Conservation (phyloP, 2,797 vertebrate species). For the Ispidina picta region DNA sequence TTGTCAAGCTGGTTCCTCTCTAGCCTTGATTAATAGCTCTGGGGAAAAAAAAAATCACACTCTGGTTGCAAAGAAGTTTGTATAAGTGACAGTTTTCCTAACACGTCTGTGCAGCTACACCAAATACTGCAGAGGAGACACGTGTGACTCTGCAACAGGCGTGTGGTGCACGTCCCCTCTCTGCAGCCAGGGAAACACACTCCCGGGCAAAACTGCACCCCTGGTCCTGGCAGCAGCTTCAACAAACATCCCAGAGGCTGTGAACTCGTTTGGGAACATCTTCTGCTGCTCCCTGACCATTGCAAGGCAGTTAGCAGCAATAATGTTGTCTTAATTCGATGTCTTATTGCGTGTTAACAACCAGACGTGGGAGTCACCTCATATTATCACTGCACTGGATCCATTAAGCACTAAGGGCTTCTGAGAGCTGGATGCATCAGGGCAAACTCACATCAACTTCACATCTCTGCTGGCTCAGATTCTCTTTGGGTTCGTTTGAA, state of each 20-base stretch:
- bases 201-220: not conserved
- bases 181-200: not conserved
- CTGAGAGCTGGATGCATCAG: conserved; percentile 27
- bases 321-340: conserved; percentile 53
- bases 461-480: not conserved
- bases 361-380: conserved; percentile 67
- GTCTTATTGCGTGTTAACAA: conserved; percentile 71
- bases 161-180: not conserved
- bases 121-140: conserved; percentile 43
- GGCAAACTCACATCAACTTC: conserved; percentile 6
- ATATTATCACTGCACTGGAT: conserved; percentile 68
- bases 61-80: conserved; percentile 40
- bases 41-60: conserved; percentile 39
- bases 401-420: conserved; percentile 66
- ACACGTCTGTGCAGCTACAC: conserved; percentile 49
- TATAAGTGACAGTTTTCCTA: conserved; percentile 66
- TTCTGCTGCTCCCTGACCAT: conserved; percentile 7
- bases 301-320: conserved; percentile 19
- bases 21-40: conserved; percentile 21
- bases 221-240: not conserved
- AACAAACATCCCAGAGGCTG: not conserved
- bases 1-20: not conserved
- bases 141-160: conserved; percentile 12
- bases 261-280: not conserved
- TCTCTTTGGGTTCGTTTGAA: not conserved